Evolutionary conservation across 2,888 invertebrate genomes (phyloP).

Genomic region (Latrodectus hesperus): DNA sequence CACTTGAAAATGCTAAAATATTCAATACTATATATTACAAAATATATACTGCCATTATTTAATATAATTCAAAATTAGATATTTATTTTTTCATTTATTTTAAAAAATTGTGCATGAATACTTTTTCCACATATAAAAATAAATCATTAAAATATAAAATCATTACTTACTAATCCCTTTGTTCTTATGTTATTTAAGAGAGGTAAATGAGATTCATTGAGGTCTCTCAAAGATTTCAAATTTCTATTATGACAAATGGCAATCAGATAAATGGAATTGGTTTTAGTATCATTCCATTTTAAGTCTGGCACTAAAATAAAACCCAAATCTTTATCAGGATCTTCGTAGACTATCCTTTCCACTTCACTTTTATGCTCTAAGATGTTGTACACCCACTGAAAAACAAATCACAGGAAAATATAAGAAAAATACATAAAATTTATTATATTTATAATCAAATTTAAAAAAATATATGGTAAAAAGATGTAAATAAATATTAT

Average conservation of each 20-base stretch:
- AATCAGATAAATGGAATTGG: conserved; percentile 87
- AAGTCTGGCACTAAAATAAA: conserved; percentile 94
- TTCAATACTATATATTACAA: too few species aligned
- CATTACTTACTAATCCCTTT: conserved; percentile 81
- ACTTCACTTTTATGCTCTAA: conserved; percentile 91
- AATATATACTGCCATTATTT: too few species aligned
- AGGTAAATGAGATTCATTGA: conserved; percentile 85
- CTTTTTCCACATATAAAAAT: neutral
- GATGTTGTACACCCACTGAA: conserved; percentile 98
- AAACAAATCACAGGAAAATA: neutral
- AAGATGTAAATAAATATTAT: too few species aligned
- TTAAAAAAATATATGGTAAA: too few species aligned
- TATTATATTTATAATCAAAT: too few species aligned
- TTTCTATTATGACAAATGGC: conserved; percentile 85
- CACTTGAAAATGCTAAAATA: too few species aligned
- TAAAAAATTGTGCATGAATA: too few species aligned
- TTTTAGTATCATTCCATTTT: conserved; percentile 91
- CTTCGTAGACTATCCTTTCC: conserved; percentile 90
- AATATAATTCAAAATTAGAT: too few species aligned
- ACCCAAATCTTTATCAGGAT: conserved; percentile 84
- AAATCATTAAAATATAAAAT: neutral
- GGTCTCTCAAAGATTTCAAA: conserved; percentile 89
- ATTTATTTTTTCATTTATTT: too few species aligned
- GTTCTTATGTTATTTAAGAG: conserved; percentile 87
- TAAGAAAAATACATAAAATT: too few species aligned